These are phyloP conservation scores for Hypomesus transpacificus DNA, from an alignment of 2,113 vertebrate genomes.

Conservation along the genomic window DNA sequence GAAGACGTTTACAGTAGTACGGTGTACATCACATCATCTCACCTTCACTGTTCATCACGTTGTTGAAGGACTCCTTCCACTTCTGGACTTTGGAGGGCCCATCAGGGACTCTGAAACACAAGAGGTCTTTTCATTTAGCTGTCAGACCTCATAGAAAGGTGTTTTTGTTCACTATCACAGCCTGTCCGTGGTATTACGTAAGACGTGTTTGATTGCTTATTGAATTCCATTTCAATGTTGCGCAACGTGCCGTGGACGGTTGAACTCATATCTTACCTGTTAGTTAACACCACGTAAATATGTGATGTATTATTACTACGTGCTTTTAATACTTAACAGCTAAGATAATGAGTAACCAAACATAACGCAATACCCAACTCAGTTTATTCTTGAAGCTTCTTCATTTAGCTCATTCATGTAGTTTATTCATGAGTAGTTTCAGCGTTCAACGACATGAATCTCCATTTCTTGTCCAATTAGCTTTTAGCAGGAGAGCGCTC, in stretches of 20 bases:
- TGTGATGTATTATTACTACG: not conserved
- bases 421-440: not conserved
- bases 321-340: not conserved
- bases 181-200: not conserved
- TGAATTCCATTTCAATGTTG: too few species aligned
- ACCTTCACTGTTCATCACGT: constrained; percentile 83
- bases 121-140: not conserved
- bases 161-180: not conserved
- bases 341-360: constrained; percentile 3
- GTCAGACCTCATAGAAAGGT: not conserved
- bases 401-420: not conserved
- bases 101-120: constrained; percentile 66
- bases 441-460: not conserved
- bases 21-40: constrained; percentile 54
- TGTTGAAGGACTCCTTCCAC: constrained; percentile 87
- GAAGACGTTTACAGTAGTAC: not conserved
- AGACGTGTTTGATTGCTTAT: too few species aligned
- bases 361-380: not conserved
- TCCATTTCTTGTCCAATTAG: too few species aligned
- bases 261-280: not conserved
- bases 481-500: too few species aligned
- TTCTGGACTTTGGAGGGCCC: constrained; percentile 78
- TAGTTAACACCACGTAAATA: not conserved
- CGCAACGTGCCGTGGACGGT: too few species aligned
- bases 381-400: not conserved